A percentile compares a stretch with the other conserved stretches of the same genome.
Conservation (phyloP, 2,113 vertebrate species). For the Clarias gariepinus region DNA sequence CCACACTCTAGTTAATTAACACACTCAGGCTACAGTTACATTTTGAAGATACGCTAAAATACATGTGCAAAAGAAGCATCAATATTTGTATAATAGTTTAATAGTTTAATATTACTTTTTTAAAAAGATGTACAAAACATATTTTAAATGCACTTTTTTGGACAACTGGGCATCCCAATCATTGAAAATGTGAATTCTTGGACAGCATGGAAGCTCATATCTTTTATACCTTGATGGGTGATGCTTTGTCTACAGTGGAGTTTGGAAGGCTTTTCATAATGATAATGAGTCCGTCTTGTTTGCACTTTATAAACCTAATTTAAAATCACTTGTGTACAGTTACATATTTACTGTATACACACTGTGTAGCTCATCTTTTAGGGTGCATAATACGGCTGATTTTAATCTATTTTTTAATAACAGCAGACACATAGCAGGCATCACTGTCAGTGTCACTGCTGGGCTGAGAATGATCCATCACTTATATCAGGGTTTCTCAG, state of each 20-base stretch:
- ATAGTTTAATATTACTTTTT: background rate
- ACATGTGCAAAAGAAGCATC: background rate
- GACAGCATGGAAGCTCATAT: background rate
- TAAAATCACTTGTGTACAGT: background rate
- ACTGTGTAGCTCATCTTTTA: background rate
- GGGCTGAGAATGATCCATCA: background rate
- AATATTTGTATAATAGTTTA: background rate
- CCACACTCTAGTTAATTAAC: background rate
- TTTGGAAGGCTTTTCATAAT: background rate
- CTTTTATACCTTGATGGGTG: background rate
- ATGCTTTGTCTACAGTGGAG: background rate
- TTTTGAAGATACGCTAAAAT: background rate
- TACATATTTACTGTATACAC: background rate
- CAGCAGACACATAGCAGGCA: background rate
- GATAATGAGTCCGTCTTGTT: background rate
- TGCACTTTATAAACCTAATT: background rate
- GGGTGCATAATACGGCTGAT: background rate
- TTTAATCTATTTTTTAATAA: background rate
- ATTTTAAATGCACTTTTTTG: background rate
- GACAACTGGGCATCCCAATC: background rate
- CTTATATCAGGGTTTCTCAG: too few relatives aligned
- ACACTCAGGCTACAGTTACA: background rate
- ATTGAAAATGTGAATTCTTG: background rate
- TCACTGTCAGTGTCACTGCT: background rate
- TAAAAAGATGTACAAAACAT: background rate